Percentiles rank a stretch among this genome's conserved stretches.
Conservation (phyloP, 2,113 vertebrate species). For the Catharus bicknelli region DNA sequence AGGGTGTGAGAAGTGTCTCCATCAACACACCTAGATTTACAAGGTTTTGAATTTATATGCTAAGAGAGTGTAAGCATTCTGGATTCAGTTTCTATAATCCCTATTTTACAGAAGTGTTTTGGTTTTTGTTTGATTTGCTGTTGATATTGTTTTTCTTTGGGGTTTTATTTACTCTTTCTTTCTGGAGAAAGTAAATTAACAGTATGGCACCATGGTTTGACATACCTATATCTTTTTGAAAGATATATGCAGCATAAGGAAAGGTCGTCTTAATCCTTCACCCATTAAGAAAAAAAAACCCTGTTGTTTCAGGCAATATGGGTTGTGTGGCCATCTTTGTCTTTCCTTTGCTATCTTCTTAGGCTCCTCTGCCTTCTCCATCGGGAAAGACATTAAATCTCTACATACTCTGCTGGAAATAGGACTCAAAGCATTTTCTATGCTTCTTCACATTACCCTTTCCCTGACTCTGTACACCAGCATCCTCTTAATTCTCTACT, state of each 20-base stretch:
- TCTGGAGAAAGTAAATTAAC: not conserved
- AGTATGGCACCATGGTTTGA: not conserved
- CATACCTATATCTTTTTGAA: not conserved
- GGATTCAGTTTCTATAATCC: not conserved
- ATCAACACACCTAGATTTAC: slow-evolving; percentile 10
- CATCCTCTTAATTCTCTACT: not conserved
- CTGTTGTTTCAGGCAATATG: not conserved
- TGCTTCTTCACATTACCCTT: not conserved
- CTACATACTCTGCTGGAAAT: not conserved
- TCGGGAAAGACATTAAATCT: not conserved
- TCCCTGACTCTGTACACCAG: fast-evolving
- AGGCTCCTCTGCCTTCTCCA: not conserved
- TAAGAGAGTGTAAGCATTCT: not conserved
- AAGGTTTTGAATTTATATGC: not conserved
- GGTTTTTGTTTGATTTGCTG: not conserved
- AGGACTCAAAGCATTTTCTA: not conserved
- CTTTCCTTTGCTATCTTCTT: not conserved
- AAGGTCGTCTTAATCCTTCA: not conserved
- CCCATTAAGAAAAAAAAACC: not conserved
- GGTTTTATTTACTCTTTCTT: not conserved
- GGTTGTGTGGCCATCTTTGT: not conserved
- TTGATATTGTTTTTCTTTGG: not conserved
- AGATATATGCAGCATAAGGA: not conserved
- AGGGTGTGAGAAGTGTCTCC: not conserved
- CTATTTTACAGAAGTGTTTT: not conserved